A percentile compares a stretch with the other conserved stretches of the same genome.
Conservation (phyloP, 2,797 vertebrate species). For the Prunella strophiata region DNA sequence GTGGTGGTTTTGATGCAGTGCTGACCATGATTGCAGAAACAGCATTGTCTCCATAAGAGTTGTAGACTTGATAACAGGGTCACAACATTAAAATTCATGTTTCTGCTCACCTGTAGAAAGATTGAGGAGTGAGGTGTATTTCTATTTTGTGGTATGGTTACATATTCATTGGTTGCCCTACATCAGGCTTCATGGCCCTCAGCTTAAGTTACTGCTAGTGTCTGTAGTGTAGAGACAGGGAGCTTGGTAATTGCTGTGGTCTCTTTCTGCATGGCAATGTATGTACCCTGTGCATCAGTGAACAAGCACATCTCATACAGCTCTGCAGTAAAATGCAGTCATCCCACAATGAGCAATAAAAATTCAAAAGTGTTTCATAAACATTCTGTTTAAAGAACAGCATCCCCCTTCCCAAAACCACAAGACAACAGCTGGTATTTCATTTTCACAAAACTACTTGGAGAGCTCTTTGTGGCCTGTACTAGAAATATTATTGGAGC, state of each 20-base stretch:
- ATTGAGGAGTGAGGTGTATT: background rate
- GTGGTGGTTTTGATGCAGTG: background rate
- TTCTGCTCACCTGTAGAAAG: background rate
- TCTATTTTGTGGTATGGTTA: background rate
- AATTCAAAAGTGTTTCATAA: conserved; percentile 2
- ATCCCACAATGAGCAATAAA: conserved; percentile 2
- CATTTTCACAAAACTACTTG: background rate
- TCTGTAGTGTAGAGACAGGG: background rate
- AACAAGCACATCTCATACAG: background rate
- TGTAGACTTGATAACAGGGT: conserved; percentile 2
- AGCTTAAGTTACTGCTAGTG: background rate
- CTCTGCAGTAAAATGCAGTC: background rate
- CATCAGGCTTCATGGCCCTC: background rate
- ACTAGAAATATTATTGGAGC: background rate
- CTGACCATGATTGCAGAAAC: background rate
- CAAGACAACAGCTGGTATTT: background rate
- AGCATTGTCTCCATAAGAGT: background rate
- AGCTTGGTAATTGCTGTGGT: background rate
- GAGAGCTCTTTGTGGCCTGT: background rate
- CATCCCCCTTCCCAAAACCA: background rate
- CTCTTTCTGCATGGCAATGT: background rate
- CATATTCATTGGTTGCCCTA: background rate
- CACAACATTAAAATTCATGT: background rate
- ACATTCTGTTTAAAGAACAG: background rate
- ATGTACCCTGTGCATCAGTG: background rate